A percentile compares a stretch with the other conserved stretches of the same genome.
Conservation (phyloP, 2,888 invertebrate genomes). For the Drosophila kambysellisi region DNA sequence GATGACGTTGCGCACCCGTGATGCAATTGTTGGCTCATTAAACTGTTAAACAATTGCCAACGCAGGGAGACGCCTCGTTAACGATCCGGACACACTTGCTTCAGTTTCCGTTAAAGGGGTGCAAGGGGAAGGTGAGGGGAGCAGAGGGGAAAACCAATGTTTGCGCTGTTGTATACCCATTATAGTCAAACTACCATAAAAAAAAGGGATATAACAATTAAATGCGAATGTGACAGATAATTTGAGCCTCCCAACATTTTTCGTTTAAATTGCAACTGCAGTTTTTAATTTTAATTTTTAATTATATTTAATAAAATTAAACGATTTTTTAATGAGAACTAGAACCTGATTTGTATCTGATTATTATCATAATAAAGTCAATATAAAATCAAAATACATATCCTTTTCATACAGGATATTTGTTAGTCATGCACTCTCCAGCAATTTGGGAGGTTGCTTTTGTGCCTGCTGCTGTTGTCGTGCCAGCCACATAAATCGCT, state of each 20-base stretch:
- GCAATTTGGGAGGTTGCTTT: background rate
- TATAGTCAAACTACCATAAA: conserved; percentile 1
- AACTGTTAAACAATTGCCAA: conserved; percentile 61
- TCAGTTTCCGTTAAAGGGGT: background rate
- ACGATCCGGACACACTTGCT: conserved; percentile 48
- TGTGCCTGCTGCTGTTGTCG: conserved; percentile 35
- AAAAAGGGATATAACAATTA: background rate
- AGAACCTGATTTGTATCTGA: background rate
- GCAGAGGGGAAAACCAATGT: conserved; percentile 4
- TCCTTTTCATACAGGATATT: conserved; percentile 2
- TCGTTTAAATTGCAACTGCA: background rate
- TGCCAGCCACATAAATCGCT: conserved; percentile 59
- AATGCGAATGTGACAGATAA: background rate
- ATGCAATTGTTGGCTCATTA: conserved; percentile 78
- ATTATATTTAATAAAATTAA: background rate
- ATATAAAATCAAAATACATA: background rate
- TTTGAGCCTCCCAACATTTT: background rate
- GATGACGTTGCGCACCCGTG: conserved; percentile 57
- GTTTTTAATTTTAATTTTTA: background rate
- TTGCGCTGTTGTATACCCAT: background rate
- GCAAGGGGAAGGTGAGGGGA: background rate
- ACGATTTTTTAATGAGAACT: background rate
- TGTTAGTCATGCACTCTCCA: background rate
- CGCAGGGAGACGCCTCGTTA: conserved; percentile 28
- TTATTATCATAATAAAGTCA: background rate